Evolutionary conservation across 2,113 vertebrate genomes (phyloP).

Genomic region (Ramphastos sulfuratus): DNA sequence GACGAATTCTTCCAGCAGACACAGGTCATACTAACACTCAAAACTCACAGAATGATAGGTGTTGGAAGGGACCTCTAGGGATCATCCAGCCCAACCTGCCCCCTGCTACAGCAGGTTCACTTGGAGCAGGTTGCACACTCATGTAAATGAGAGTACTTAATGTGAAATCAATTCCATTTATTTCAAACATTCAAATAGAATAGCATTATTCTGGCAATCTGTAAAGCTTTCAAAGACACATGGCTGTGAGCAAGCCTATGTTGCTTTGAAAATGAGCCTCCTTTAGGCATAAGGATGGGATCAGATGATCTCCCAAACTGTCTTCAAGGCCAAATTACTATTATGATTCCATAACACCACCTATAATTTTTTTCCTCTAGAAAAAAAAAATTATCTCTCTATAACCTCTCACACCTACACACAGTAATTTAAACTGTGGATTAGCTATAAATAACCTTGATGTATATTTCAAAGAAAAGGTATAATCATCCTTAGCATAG

Average conservation of each 20-base stretch:
- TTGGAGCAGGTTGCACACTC: too few relatives aligned
- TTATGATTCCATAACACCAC: not conserved
- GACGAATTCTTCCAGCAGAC: not conserved
- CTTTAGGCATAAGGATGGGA: not conserved
- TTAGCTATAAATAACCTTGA: slow-evolving; percentile 31
- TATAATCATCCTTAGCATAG: slow-evolving; percentile 1
- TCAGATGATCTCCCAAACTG: not conserved
- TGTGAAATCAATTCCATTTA: not conserved
- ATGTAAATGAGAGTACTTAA: not conserved
- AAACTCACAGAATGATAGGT: too few relatives aligned
- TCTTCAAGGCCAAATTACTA: not conserved
- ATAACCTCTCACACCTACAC: slow-evolving; percentile 18
- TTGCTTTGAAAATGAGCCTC: not conserved
- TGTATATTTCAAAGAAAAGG: slow-evolving; percentile 17
- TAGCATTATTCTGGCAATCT: not conserved
- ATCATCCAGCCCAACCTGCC: too few relatives aligned
- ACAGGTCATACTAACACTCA: not conserved
- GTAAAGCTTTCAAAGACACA: not conserved
- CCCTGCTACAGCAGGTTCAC: too few relatives aligned
- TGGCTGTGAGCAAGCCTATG: fast-evolving
- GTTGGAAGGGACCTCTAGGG: too few relatives aligned
- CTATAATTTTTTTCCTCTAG: not conserved
- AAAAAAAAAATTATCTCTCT: not conserved
- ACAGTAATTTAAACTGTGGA: not conserved
- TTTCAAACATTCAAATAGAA: too few relatives aligned